Conservation (phyloP, 2,888 invertebrate genomes). For the Eristalinus aeneus region DNA sequence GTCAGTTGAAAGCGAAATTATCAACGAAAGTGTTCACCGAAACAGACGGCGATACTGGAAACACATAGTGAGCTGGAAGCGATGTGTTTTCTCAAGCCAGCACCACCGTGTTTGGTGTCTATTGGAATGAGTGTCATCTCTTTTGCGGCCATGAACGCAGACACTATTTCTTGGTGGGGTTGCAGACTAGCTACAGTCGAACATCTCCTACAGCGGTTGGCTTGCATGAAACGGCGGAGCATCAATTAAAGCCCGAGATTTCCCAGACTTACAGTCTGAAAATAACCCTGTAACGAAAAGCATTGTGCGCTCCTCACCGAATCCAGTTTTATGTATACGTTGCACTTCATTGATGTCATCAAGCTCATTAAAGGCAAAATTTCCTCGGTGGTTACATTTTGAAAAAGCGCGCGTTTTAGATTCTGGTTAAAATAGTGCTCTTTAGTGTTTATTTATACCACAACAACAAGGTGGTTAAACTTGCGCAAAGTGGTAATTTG, state of each 20-base stretch:
- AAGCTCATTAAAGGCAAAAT: background rate
- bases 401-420: constrained; percentile 5
- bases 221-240: constrained; percentile 30
- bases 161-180: constrained; percentile 19
- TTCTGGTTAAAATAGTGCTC: constrained; percentile 24
- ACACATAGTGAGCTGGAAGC: background rate
- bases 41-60: background rate
- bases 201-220: constrained; percentile 43
- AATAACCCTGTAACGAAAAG: constrained; percentile 60
- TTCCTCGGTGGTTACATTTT: background rate
- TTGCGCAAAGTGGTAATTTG: constrained; percentile 47
- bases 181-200: constrained; percentile 34
- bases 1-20: constrained; percentile 13
- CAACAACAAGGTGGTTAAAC: constrained; percentile 27
- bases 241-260: constrained; percentile 34
- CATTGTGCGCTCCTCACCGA: constrained; percentile 33
- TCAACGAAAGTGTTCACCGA: background rate
- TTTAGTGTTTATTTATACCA: constrained; percentile 51
- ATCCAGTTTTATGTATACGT: background rate
- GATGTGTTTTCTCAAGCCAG: constrained; percentile 3
- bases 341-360: no score
- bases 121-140: background rate
- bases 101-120: constrained; percentile 28
- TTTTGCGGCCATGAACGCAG: background rate
- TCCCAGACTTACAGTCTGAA: constrained; percentile 63